Conservation (phyloP, 35 echinoderm and acorn worm species). For the Apostichopus californicus region DNA sequence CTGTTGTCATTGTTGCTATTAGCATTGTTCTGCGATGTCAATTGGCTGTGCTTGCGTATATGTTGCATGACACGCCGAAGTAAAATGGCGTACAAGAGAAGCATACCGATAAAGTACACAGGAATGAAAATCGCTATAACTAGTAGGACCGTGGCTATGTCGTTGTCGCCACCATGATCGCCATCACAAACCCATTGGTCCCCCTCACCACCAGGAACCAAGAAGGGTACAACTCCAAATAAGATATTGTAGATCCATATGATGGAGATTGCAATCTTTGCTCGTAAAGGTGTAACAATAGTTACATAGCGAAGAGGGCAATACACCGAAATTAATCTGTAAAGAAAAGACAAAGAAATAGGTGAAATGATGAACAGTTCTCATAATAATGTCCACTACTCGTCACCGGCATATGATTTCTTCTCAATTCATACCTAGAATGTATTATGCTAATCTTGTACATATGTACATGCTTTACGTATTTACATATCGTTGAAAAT, state of each 20-base stretch:
- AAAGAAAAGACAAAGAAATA: slow-evolving; percentile 21
- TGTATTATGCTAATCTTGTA: no score
- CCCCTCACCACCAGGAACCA: not conserved
- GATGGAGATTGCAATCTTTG: not conserved
- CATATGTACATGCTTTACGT: no score
- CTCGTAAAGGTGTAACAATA: slow-evolving; percentile 18
- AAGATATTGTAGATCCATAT: slow-evolving; percentile 43
- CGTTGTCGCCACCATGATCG: not conserved
- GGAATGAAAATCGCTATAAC: slow-evolving; percentile 31
- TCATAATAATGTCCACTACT: no score
- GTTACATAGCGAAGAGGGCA: slow-evolving; percentile 8
- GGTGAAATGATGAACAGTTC: not conserved
- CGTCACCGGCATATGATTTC: no score
- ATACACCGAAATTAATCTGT: slow-evolving; percentile 43
- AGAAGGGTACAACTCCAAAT: slow-evolving; percentile 29
- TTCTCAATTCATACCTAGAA: no score
- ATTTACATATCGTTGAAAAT: no score
- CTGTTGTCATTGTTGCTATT: not conserved
- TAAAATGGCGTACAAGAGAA: slow-evolving; percentile 25
- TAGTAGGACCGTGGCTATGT: not conserved
- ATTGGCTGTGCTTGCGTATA: not conserved
- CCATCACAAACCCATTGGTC: slow-evolving; percentile 43
- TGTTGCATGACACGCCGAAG: not conserved
- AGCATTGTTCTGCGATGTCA: not conserved
- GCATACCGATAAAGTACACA: slow-evolving; percentile 16